A percentile compares a stretch with the other conserved stretches of the same genome.
Conservation (phyloP, 2,888 invertebrate genomes). For the Acanthococcus lagerstroemiae region DNA sequence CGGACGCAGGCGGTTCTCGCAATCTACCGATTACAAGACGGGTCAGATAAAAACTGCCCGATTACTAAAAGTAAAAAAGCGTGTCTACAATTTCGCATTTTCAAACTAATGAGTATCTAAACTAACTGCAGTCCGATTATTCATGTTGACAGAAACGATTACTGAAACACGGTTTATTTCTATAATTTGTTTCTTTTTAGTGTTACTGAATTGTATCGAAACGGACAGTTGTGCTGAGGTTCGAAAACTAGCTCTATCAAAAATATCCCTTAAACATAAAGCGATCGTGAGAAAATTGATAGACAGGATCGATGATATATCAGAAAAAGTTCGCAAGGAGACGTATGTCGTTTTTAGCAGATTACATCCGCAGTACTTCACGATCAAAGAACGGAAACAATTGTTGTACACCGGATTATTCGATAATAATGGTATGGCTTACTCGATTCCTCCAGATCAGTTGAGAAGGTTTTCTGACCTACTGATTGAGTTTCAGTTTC, state of each 20-base stretch:
- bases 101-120: background rate
- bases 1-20: slow-evolving; percentile 70
- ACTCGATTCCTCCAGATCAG: too few relatives aligned
- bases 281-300: slow-evolving; percentile 45
- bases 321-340: slow-evolving; percentile 59
- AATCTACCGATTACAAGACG: slow-evolving; percentile 69
- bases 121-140: background rate
- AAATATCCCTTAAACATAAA: slow-evolving; percentile 2
- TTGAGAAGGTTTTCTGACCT: too few relatives aligned
- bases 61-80: slow-evolving; percentile 61
- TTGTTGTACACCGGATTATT: slow-evolving; percentile 54
- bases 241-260: slow-evolving; percentile 17
- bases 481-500: too few relatives aligned
- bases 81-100: too few relatives aligned
- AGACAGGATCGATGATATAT: slow-evolving; percentile 63
- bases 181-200: background rate
- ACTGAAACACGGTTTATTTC: too few relatives aligned
- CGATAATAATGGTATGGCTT: slow-evolving; percentile 44
- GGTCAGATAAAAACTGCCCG: slow-evolving; percentile 60
- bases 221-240: slow-evolving; percentile 10
- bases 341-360: slow-evolving; percentile 48
- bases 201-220: slow-evolving; percentile 10
- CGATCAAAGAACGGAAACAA: slow-evolving; percentile 53
- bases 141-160: too few relatives aligned
- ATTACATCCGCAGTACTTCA: slow-evolving; percentile 49